phyloP scores from a whole-genome alignment of 2,113 vertebrate species.

The Budorcas taxicolor region DNA sequence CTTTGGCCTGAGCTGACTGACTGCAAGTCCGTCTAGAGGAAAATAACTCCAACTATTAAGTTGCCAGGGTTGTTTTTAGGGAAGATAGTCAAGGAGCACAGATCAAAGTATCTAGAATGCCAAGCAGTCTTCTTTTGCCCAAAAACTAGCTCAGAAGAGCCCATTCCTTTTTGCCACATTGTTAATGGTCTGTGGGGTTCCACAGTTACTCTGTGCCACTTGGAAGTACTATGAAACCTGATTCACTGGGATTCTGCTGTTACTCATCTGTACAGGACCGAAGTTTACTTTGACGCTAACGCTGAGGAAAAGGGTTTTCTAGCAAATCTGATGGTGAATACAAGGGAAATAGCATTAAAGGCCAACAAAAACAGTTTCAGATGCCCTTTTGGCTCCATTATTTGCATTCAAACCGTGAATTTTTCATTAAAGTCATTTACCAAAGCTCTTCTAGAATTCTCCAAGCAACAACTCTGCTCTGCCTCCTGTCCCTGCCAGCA shows the following conservation, averaged over 20 bases:
- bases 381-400: background rate
- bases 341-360: background rate
- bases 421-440: conserved; percentile 53
- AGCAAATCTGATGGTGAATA: background rate
- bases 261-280: background rate
- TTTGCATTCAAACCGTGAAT: conserved; percentile 50
- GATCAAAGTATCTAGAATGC: background rate
- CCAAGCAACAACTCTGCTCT: conserved; percentile 7
- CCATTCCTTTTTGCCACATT: background rate
- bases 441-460: conserved; percentile 54
- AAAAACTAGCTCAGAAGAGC: background rate
- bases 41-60: background rate
- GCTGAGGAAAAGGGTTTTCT: background rate
- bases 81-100: background rate
- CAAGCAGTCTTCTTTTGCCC: background rate
- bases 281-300: background rate
- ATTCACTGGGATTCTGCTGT: background rate
- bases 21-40: background rate
- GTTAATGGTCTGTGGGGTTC: background rate
- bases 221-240: conserved; percentile 37
- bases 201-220: conserved; percentile 10
- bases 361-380: background rate
- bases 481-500: conserved; percentile 20
- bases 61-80: background rate
- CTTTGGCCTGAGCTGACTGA: background rate